These are phyloP conservation scores for Antennarius maculatus DNA, from an alignment of 2,797 vertebrate species.

Conservation along the genomic window DNA sequence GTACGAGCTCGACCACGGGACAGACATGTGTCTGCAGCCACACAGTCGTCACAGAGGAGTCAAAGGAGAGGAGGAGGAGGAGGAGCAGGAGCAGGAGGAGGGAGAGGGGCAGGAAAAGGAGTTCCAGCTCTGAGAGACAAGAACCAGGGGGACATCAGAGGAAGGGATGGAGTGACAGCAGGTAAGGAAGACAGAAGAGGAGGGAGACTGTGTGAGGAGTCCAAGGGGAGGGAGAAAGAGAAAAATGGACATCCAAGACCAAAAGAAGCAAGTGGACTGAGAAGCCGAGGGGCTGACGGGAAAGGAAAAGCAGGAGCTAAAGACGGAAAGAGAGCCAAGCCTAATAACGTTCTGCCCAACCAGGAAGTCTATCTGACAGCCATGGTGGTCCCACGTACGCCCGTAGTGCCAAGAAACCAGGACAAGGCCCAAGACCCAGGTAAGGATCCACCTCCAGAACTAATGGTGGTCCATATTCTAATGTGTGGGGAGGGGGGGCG, in stretches of 20 bases:
- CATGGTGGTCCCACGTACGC: conserved; percentile 79
- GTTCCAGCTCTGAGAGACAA: conserved; percentile 52
- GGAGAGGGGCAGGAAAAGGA: conserved; percentile 43
- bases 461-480: too few relatives aligned
- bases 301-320: conserved; percentile 56
- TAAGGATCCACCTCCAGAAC: conserved; percentile 19
- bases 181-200: conserved; percentile 69
- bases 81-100: conserved; percentile 55
- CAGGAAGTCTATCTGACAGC: conserved; percentile 67
- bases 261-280: conserved; percentile 73
- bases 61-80: conserved; percentile 49
- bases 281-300: conserved; percentile 37
- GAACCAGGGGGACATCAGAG: conserved; percentile 47
- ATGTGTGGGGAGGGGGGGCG: background rate
- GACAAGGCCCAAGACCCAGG: conserved; percentile 68
- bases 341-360: conserved; percentile 33
- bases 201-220: conserved; percentile 69
- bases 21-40: conserved; percentile 71
- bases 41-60: conserved; percentile 64
- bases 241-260: conserved; percentile 69
- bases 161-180: conserved; percentile 42
- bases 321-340: conserved; percentile 52
- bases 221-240: conserved; percentile 76
- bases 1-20: conserved; percentile 50
- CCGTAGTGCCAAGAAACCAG: conserved; percentile 62